Conservation (phyloP, 2,888 invertebrate genomes). For the Lycophotia porphyrea region DNA sequence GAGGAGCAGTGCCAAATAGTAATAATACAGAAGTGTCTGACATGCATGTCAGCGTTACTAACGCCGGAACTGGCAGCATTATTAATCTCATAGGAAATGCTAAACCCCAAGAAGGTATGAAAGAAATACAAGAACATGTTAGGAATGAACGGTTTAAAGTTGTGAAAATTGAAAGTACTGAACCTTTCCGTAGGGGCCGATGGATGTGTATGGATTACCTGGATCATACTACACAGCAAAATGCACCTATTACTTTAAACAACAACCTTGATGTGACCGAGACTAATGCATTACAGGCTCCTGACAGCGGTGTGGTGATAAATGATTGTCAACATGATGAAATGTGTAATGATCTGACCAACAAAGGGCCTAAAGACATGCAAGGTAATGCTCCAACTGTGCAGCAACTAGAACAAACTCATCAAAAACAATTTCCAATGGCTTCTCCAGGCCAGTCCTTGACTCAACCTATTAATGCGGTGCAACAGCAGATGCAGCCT, state of each 20-base stretch:
- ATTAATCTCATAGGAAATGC: conserved; percentile 90
- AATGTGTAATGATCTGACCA: conserved; percentile 86
- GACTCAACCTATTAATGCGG: conserved; percentile 86
- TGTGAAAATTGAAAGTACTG: conserved; percentile 98
- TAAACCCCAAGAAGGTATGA: conserved; percentile 89
- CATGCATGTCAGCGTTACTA: conserved; percentile 91
- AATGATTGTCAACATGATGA: conserved; percentile 89
- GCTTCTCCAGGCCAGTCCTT: conserved; percentile 89
- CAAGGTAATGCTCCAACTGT: conserved; percentile 85
- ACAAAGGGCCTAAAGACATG: conserved; percentile 87
- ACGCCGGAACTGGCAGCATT: conserved; percentile 91
- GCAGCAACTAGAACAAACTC: conserved; percentile 87
- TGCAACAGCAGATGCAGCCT: conserved; percentile 85
- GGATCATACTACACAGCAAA: conserved; percentile 93
- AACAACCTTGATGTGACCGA: conserved; percentile 87
- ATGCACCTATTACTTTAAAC: conserved; percentile 86
- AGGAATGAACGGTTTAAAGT: conserved; percentile 97
- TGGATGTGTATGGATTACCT: conserved; percentile 99
- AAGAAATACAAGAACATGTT: conserved; percentile 93
- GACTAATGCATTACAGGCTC: conserved; percentile 83
- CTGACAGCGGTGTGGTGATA: conserved; percentile 89
- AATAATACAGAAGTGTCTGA: conserved; percentile 89
- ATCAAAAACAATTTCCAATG: conserved; percentile 89
- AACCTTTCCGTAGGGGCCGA: conserved; percentile 97
- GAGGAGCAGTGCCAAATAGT: conserved; percentile 89